Conservation (phyloP, 1,140 invertebrate species). For the Bombus sylvicola region DNA sequence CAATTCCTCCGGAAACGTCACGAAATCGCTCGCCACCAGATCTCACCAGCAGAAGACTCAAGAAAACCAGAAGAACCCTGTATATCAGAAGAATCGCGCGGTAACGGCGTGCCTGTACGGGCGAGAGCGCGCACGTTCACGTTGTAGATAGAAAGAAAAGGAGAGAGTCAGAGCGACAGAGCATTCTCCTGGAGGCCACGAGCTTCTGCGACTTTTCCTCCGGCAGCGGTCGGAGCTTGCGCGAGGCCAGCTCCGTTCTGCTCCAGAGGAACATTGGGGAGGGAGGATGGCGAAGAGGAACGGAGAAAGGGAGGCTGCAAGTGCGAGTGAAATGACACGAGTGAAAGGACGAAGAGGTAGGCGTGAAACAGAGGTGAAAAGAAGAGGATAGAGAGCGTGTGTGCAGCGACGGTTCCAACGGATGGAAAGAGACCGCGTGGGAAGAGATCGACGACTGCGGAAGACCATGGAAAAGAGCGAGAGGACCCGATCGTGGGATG, state of each 20-base stretch:
- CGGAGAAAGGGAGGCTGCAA: slow-evolving; percentile 7
- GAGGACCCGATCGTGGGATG: slow-evolving; percentile 55
- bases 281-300: background rate
- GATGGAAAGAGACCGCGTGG: slow-evolving; percentile 12
- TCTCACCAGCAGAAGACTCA: background rate
- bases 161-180: background rate
- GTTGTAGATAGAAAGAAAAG: background rate
- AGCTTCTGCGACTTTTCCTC: slow-evolving; percentile 65
- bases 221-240: slow-evolving; percentile 61
- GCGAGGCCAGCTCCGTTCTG: slow-evolving; percentile 41
- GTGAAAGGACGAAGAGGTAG: background rate
- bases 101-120: background rate
- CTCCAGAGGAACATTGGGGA: background rate
- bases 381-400: background rate
- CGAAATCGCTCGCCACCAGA: background rate
- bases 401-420: slow-evolving; percentile 17
- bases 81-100: background rate
- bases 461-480: slow-evolving; percentile 19
- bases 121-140: background rate
- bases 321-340: background rate
- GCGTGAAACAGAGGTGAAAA: background rate
- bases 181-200: slow-evolving; percentile 50
- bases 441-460: slow-evolving; percentile 30
- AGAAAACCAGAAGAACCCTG: background rate
- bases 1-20: background rate